phyloP scores from a whole-genome alignment of 2,113 vertebrate species.

The Pachypanchax playfairii region DNA sequence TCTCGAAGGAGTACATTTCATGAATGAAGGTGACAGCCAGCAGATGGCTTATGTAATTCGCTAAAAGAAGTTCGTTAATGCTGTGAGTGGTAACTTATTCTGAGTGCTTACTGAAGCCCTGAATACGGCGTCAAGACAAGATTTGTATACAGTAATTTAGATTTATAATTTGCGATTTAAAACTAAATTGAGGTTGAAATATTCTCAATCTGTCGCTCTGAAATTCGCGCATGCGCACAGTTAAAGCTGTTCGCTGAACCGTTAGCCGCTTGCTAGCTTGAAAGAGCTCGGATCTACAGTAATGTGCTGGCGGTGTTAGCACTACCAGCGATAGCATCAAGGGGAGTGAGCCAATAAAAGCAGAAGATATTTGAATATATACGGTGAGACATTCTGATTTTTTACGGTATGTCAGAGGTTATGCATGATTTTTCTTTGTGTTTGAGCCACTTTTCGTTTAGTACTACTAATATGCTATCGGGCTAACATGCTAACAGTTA shows the following conservation, averaged over 20 bases:
- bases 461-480: not conserved
- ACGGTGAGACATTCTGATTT: conserved; percentile 2
- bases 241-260: not conserved
- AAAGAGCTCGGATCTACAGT: no score
- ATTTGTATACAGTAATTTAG: no score
- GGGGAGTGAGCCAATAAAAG: not conserved
- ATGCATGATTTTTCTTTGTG: not conserved
- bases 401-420: no score
- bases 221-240: conserved; percentile 33
- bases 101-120: no score
- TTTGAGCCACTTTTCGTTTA: not conserved
- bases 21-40: no score
- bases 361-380: not conserved
- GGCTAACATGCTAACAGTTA: conserved; percentile 58
- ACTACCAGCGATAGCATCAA: conserved; percentile 1
- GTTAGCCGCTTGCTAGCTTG: not conserved
- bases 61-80: no score
- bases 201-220: not conserved
- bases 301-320: not conserved
- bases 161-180: no score
- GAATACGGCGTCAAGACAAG: no score
- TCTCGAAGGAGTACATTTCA: no score
- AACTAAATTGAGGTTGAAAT: no score
- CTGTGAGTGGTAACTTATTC: no score
- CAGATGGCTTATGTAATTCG: no score